Percentiles rank a stretch among this genome's conserved stretches.
phyloP scores from a whole-genome alignment of 2,888 invertebrate species.

The Lasioglossum zephyrum region DNA sequence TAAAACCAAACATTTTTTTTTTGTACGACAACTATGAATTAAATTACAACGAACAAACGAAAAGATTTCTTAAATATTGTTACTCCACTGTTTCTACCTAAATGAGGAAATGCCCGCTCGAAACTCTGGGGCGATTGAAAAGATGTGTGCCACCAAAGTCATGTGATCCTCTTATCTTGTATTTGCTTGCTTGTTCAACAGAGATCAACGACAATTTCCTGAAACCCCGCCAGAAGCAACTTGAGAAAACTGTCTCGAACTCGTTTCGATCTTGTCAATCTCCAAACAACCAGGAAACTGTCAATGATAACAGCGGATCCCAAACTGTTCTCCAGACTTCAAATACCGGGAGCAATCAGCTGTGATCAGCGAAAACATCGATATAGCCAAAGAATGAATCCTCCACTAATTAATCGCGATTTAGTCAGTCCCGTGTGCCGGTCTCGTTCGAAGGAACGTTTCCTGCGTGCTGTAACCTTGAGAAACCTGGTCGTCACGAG shows the following conservation, averaged over 20 bases:
- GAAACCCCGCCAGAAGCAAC: background rate
- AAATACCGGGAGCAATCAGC: background rate
- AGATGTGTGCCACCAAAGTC: background rate
- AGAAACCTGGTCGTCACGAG: slow-evolving; percentile 41
- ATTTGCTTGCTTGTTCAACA: background rate
- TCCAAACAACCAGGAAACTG: background rate
- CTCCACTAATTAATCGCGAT: slow-evolving; percentile 2
- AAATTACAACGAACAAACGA: no score
- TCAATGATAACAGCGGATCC: background rate
- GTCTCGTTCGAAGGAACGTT: slow-evolving; percentile 25
- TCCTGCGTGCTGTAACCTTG: slow-evolving; percentile 63
- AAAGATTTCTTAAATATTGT: background rate
- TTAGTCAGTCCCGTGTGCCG: slow-evolving; percentile 26
- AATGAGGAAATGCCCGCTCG: background rate
- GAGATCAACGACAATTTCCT: background rate
- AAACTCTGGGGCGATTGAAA: background rate
- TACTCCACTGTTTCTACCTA: background rate
- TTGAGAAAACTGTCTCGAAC: background rate
- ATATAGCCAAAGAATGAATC: background rate
- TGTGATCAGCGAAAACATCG: background rate
- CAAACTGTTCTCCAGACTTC: background rate
- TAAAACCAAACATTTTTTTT: no score
- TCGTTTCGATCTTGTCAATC: background rate
- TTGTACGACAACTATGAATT: no score
- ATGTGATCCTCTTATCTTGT: background rate